phyloP scores from a whole-genome alignment of 2,797 vertebrate genomes.

The Macropus fuliginosus region DNA sequence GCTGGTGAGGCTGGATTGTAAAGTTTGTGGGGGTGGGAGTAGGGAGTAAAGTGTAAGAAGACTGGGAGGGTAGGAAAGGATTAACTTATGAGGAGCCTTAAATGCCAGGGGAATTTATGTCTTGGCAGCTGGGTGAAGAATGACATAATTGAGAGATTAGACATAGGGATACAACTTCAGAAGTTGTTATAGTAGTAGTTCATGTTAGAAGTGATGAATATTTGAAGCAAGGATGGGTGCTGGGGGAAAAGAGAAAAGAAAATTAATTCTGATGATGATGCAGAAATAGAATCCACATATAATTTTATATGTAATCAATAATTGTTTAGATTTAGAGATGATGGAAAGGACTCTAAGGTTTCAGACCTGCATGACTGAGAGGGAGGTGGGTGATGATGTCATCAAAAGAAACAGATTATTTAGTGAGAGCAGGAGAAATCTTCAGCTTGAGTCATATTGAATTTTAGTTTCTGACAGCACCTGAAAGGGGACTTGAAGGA shows the following conservation, averaged over 20 bases:
- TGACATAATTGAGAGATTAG: background rate
- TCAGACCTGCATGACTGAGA: too few relatives aligned
- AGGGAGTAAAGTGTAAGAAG: too few relatives aligned
- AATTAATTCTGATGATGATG: too few relatives aligned
- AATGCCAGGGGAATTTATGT: background rate
- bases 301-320: background rate
- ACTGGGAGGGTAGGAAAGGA: too few relatives aligned
- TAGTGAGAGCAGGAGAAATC: background rate
- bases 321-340: background rate
- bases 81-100: too few relatives aligned
- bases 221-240: background rate
- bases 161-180: background rate
- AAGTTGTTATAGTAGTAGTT: background rate
- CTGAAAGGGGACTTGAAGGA: too few relatives aligned
- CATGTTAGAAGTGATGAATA: background rate
- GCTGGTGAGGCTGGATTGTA: too few relatives aligned
- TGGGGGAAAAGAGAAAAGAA: too few relatives aligned
- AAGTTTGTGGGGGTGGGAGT: too few relatives aligned
- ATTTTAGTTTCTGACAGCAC: background rate
- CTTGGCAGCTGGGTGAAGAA: background rate
- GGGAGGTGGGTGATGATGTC: too few relatives aligned
- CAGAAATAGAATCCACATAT: background rate
- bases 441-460: background rate
- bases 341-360: too few relatives aligned
- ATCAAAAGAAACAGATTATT: background rate